phyloP scores from a whole-genome alignment of 2,113 vertebrate species.

The Scopus umbretta region DNA sequence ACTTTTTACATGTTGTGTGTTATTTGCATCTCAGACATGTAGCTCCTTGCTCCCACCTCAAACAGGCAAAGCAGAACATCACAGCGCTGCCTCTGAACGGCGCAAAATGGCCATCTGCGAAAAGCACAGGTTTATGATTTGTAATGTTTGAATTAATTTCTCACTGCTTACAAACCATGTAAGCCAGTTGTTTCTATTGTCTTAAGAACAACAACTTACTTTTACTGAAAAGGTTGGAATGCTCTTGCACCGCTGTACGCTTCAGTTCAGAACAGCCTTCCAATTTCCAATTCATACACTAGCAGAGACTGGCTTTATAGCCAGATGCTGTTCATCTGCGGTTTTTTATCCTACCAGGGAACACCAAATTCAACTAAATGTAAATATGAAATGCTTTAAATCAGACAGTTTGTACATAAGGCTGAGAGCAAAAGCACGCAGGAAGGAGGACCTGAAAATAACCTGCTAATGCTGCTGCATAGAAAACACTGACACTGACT shows the following conservation, averaged over 20 bases:
- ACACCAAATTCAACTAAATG: not conserved
- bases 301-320: not conserved
- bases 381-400: not conserved
- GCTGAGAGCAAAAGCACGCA: not conserved
- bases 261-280: not conserved
- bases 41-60: not conserved
- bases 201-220: not conserved
- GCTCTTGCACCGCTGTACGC: not conserved
- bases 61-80: not conserved
- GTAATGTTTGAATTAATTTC: not conserved
- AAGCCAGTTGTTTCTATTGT: not conserved
- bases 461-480: not conserved
- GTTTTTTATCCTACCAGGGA: not conserved
- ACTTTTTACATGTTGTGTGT: accelerated
- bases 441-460: not conserved
- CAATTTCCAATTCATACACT: accelerated
- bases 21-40: not conserved
- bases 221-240: not conserved
- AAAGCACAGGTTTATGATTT: not conserved
- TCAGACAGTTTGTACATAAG: accelerated
- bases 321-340: not conserved
- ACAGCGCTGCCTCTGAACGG: not conserved
- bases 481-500: not conserved
- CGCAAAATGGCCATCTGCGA: not conserved
- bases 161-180: not conserved